phyloP scores from a whole-genome alignment of 2,888 invertebrate species.

The Galerucella pusilla region DNA sequence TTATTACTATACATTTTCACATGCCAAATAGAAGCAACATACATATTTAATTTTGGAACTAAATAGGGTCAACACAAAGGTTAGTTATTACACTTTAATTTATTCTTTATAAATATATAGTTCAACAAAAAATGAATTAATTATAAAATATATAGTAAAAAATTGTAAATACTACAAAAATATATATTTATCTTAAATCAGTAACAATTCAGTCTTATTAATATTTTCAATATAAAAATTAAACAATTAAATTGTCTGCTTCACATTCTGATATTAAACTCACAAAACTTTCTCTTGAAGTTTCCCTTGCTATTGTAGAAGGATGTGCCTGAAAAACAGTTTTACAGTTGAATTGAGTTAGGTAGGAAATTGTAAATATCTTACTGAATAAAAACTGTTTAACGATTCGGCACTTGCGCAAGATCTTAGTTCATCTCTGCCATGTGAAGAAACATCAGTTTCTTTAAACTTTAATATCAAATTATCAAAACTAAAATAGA shows the following conservation, averaged over 20 bases:
- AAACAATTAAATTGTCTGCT: background rate
- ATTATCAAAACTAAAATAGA: conserved; percentile 32
- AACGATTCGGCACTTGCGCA: conserved; percentile 49
- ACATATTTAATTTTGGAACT: no score
- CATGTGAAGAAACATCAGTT: conserved; percentile 6
- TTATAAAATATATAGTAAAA: conserved; percentile 7
- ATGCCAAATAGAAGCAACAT: no score
- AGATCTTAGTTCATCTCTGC: conserved; percentile 45
- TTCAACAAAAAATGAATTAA: conserved; percentile 5
- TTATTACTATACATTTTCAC: no score
- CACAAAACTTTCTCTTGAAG: conserved; percentile 26
- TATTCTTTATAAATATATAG: conserved; percentile 4
- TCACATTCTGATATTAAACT: conserved; percentile 27
- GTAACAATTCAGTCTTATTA: conserved; percentile 26
- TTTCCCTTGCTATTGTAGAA: conserved; percentile 12
- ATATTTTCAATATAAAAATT: conserved; percentile 6
- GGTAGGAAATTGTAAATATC: conserved; percentile 5
- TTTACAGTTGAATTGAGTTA: background rate
- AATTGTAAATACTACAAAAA: conserved; percentile 12
- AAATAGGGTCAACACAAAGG: background rate
- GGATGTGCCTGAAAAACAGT: conserved; percentile 23
- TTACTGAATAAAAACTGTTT: conserved; percentile 50
- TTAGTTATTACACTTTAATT: background rate
- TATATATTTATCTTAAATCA: conserved; percentile 9
- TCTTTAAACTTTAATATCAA: conserved; percentile 27